A percentile compares a stretch with the other conserved stretches of the same genome.
phyloP scores from a whole-genome alignment of 2,888 invertebrate species.

The Dryadula phaetusa region DNA sequence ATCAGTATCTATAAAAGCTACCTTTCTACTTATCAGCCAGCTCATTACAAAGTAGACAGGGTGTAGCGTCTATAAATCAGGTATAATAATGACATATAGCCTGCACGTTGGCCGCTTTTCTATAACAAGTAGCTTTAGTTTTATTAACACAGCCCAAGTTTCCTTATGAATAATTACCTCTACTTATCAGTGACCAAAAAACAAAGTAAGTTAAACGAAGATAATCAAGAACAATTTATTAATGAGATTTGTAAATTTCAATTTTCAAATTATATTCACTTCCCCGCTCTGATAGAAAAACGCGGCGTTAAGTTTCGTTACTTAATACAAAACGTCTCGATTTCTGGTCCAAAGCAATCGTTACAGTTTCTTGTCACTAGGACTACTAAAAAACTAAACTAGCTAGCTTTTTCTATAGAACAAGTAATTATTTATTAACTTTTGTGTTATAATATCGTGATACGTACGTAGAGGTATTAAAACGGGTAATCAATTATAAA shows the following conservation, averaged over 20 bases:
- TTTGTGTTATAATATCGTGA: no score
- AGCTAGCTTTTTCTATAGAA: no score
- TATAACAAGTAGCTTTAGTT: slow-evolving; percentile 8
- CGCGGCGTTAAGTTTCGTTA: no score
- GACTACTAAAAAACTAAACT: no score
- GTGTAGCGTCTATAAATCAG: slow-evolving; percentile 39
- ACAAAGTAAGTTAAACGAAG: neutral
- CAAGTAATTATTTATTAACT: no score
- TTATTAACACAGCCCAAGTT: slow-evolving; percentile 18
- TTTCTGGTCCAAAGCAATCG: no score
- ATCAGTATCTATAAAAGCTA: neutral
- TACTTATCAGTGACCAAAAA: slow-evolving; percentile 8
- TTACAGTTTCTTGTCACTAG: no score
- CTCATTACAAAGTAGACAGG: slow-evolving; percentile 25
- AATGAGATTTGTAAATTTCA: neutral
- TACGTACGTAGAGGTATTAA: no score
- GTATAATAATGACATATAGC: slow-evolving; percentile 35
- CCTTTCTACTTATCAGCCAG: neutral
- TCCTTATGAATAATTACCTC: slow-evolving; percentile 23
- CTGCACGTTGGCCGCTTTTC: slow-evolving; percentile 25
- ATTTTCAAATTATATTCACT: no score
- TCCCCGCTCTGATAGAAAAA: no score
- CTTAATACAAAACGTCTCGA: no score
- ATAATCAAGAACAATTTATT: neutral
- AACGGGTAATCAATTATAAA: no score